These are phyloP conservation scores for Nestor notabilis DNA, from an alignment of 2,113 vertebrate genomes.

Conservation along the genomic window DNA sequence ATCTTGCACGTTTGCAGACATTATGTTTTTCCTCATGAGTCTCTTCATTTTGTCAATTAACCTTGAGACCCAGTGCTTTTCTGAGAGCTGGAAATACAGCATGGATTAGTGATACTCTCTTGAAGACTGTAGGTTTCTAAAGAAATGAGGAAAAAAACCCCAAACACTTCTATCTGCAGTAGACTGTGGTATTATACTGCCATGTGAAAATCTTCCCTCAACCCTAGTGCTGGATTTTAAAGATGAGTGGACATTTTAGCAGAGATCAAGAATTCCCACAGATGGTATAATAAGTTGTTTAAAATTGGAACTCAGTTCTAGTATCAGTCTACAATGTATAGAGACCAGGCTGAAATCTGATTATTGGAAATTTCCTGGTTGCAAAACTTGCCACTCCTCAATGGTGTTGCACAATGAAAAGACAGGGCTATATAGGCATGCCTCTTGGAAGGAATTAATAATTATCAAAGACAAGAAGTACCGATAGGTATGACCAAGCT, in stretches of 20 bases:
- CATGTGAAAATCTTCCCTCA: neutral
- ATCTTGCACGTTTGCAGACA: neutral
- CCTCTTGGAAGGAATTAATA: neutral
- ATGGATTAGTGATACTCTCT: rapidly evolving
- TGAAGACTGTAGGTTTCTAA: neutral
- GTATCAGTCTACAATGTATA: neutral
- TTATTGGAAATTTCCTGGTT: neutral
- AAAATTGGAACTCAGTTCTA: neutral
- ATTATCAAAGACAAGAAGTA: neutral
- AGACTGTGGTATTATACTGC: neutral
- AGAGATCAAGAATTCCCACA: neutral
- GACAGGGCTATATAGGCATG: neutral
- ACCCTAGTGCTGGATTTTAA: neutral
- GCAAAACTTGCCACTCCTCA: neutral
- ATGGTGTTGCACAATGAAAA: neutral
- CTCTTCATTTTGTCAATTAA: neutral
- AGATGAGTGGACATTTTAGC: neutral
- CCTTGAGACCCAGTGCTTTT: neutral
- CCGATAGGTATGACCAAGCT: neutral
- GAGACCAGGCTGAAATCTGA: neutral
- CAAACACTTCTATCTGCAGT: neutral
- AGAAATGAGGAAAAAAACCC: neutral
- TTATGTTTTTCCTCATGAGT: neutral
- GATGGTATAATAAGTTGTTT: neutral
- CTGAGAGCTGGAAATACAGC: neutral